A percentile compares a stretch with the other conserved stretches of the same genome.
Conservation (phyloP, 1,140 invertebrate species). For the Maniola jurtina region DNA sequence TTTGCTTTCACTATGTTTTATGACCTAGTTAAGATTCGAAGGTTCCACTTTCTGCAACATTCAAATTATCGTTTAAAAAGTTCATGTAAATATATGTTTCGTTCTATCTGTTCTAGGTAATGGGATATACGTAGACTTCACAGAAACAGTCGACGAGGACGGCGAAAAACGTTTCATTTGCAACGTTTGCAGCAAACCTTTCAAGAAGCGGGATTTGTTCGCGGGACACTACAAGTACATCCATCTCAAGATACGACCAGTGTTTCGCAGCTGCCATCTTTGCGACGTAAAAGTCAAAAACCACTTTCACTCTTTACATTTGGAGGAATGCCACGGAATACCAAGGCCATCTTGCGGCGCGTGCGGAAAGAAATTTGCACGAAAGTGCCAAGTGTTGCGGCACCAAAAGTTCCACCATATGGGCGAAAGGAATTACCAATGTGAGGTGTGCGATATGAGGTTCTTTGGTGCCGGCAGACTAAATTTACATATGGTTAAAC, state of each 20-base stretch:
- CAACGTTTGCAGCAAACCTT: constrained; percentile 29
- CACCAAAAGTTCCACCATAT: constrained; percentile 48
- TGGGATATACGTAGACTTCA: constrained; percentile 69
- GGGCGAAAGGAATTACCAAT: constrained; percentile 53
- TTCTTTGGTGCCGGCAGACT: constrained; percentile 59
- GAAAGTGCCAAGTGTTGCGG: constrained; percentile 31
- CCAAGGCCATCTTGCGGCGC: constrained; percentile 43
- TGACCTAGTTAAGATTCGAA: too few species aligned
- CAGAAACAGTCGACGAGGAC: constrained; percentile 15
- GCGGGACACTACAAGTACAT: constrained; percentile 7
- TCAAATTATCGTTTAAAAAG: too few species aligned
- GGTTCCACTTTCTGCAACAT: too few species aligned
- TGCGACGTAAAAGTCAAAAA: constrained; percentile 36
- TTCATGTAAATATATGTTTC: constrained; percentile 41
- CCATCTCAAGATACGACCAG: constrained; percentile 31
- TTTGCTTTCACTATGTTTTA: too few species aligned
- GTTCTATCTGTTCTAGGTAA: constrained; percentile 54
- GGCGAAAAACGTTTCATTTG: constrained; percentile 19
- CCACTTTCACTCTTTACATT: constrained; percentile 33
- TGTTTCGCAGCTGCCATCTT: constrained; percentile 31
- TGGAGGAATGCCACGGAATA: constrained; percentile 45
- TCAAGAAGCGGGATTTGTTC: constrained; percentile 32
- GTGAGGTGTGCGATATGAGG: constrained; percentile 54
- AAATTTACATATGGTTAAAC: constrained; percentile 74
- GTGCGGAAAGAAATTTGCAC: constrained; percentile 45